These are phyloP conservation scores for Acanthis flammea DNA, from an alignment of 2,797 vertebrate species.

Conservation along the genomic window DNA sequence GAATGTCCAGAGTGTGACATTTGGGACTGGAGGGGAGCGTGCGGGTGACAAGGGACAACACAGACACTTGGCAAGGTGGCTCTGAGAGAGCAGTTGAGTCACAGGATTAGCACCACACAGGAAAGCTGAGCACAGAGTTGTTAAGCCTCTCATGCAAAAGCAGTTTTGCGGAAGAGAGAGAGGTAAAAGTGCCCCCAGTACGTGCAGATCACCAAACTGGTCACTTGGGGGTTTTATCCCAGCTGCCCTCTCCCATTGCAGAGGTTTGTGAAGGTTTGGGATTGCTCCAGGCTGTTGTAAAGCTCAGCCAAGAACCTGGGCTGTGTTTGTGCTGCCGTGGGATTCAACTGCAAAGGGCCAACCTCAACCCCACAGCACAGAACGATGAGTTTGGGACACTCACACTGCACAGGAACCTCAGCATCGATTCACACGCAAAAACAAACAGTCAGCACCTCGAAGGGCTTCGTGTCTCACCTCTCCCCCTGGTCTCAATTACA, in stretches of 20 bases:
- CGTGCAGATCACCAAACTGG: background rate
- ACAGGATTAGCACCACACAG: slow-evolving; percentile 34
- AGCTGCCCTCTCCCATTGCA: background rate
- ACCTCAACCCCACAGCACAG: background rate
- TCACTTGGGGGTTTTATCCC: background rate
- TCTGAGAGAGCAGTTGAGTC: slow-evolving; percentile 6
- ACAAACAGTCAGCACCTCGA: background rate
- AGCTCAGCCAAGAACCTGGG: background rate
- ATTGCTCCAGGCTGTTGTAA: background rate
- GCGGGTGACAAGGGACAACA: background rate
- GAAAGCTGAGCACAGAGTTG: slow-evolving; percentile 17
- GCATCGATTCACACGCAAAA: background rate
- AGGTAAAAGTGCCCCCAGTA: background rate
- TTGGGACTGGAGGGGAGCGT: background rate
- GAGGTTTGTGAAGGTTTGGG: background rate
- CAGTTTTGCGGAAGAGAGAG: background rate
- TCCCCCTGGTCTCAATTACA: slow-evolving; percentile 86
- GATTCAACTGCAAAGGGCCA: background rate
- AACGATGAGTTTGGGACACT: background rate
- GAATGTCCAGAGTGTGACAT: background rate
- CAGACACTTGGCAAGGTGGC: slow-evolving; percentile 4
- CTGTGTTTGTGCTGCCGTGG: background rate
- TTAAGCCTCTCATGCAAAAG: slow-evolving; percentile 50
- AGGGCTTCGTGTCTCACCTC: slow-evolving; percentile 81
- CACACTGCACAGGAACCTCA: background rate